These are phyloP conservation scores for Euthynnus affinis DNA, from an alignment of 2,797 vertebrate species.

Conservation along the genomic window DNA sequence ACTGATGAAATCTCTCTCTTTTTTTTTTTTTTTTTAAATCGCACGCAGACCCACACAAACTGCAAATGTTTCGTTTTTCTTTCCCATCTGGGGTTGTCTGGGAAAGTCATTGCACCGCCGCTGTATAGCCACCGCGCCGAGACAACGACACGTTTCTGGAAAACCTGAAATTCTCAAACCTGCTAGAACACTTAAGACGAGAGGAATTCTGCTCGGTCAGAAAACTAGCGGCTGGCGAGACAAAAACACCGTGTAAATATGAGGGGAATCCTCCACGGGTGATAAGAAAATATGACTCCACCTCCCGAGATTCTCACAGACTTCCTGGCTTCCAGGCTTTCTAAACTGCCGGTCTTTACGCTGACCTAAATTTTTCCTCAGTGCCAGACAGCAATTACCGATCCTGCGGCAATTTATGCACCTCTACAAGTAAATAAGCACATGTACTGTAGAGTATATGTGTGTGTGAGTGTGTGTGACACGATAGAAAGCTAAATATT, in stretches of 20 bases:
- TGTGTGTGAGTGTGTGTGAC: too few species aligned
- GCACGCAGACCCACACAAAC: slow-evolving; percentile 13
- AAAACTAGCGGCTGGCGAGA: slow-evolving; percentile 13
- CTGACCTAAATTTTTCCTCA: slow-evolving; percentile 50
- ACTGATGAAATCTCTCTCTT: slow-evolving; percentile 15
- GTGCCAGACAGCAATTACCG: slow-evolving; percentile 39
- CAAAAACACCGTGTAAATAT: slow-evolving; percentile 17
- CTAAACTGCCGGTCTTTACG: slow-evolving; percentile 17
- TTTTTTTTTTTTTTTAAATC: too few species aligned
- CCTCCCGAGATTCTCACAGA: slow-evolving; percentile 35
- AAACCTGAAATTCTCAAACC: slow-evolving; percentile 41
- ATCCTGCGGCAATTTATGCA: slow-evolving; percentile 12
- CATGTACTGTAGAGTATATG: background rate
- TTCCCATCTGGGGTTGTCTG: slow-evolving; percentile 48
- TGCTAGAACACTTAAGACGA: slow-evolving; percentile 56
- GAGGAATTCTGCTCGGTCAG: slow-evolving; percentile 33
- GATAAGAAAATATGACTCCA: slow-evolving; percentile 38
- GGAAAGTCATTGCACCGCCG: slow-evolving; percentile 54
- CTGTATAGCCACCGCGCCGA: too few species aligned
- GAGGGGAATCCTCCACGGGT: slow-evolving; percentile 34
- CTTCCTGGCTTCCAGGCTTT: slow-evolving; percentile 37
- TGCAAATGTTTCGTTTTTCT: slow-evolving; percentile 33
- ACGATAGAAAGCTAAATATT: background rate
- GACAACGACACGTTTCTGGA: slow-evolving; percentile 44
- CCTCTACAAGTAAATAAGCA: slow-evolving; percentile 11